phyloP scores from a whole-genome alignment of 2,113 vertebrate genomes.

The Ceyx cyanopectus region DNA sequence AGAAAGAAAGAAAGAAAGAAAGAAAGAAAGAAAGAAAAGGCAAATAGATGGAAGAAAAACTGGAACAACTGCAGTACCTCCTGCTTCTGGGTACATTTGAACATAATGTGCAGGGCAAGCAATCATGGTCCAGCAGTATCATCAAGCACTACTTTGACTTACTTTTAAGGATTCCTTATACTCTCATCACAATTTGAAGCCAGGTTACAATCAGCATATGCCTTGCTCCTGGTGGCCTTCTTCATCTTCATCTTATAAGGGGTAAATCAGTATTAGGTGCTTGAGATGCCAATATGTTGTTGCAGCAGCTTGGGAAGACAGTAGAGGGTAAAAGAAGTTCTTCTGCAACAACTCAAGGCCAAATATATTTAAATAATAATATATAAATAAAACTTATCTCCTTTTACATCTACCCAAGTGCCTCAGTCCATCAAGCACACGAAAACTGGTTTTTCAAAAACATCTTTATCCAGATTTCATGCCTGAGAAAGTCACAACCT shows the following conservation, averaged over 20 bases:
- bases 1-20: too few species aligned
- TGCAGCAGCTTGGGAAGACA: accelerated
- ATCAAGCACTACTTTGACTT: background rate
- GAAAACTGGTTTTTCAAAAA: background rate
- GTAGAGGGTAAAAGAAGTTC: background rate
- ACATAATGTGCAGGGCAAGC: accelerated
- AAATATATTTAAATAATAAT: background rate
- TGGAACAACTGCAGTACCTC: background rate
- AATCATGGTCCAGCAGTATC: background rate
- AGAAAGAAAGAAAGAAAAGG: background rate
- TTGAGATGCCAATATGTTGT: background rate
- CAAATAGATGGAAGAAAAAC: background rate
- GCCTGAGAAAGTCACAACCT: background rate
- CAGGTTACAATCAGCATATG: background rate
- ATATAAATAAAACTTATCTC: background rate
- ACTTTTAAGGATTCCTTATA: background rate
- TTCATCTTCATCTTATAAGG: background rate
- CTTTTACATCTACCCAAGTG: background rate
- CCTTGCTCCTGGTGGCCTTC: background rate
- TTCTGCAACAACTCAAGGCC: background rate
- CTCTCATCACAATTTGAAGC: background rate
- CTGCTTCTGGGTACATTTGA: background rate
- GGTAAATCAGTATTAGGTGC: background rate
- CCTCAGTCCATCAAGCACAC: background rate
- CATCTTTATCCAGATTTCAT: background rate